Evolutionary conservation across 2,113 vertebrate genomes (phyloP), one percentile per base, ranked within the genome.

Genomic region (Ochotona curzoniae): DNA sequence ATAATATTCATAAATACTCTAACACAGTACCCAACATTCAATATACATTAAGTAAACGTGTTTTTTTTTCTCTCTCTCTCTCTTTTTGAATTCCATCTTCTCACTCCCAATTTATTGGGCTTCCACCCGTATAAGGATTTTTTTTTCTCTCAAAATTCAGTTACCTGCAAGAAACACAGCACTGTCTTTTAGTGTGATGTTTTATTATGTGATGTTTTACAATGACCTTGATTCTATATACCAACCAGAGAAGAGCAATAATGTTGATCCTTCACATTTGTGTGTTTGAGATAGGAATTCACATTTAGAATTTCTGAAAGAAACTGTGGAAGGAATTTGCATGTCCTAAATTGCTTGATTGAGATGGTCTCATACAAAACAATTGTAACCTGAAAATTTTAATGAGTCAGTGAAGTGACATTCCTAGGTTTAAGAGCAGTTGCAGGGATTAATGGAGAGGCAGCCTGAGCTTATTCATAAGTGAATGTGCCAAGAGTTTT

Each of bases 251-350:
- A 54, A 66, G 18, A 54, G 54, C 70, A 54, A 64, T 71, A 85
- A 18, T 63, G 28, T 83, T 86, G 64, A 35, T 51, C 23, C 38
- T 96, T 88, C 25, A 44, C 79, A 44, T 91, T 44, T 44, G 44
- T 93, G 74, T 93, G 26, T 75, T 88, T 89, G 73, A 15, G n/a
- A 92, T 90, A 92, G 95, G 20, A 69, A 67, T 82, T 91, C 74
- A 94, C 87, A 78, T 91, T 93, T 94, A 51, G 83, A 88, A 92
- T 92, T 92, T 69, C 47, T 91, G 83, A 92, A 91, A 89, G 30
- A 51, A 14, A 83, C 60, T 82, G 38, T 75, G 64, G 44, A 88
- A 35, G 35, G 57, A 21, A 89, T 67, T 70, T 74, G 73, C 60
- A 47, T 81, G 73, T 83, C 20, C 26, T 74, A 78, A 75, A 74